Evolutionary conservation across 53 echinoderm and acorn worm genomes (phyloP), one percentile per base, ranked within the genome.

Genomic region (Crossaster papposus): DNA sequence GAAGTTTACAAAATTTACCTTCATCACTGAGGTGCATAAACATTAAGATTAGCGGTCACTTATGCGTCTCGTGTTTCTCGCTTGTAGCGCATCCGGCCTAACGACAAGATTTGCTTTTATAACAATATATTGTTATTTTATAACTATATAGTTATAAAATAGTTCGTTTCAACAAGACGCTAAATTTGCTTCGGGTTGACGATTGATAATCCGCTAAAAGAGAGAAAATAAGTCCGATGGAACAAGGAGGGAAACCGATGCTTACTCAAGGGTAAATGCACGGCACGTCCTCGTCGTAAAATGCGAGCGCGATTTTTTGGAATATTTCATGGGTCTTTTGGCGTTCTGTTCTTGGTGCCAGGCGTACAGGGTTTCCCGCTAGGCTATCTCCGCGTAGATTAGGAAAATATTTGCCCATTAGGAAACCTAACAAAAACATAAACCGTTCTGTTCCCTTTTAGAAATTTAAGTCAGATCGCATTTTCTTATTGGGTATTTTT

Each of bases 231-330:
- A 14, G 2, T 11, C 50, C 28, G n/a, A 13, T 10, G 13, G n/a
- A 44, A 78, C 28, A 17, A 78, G 26, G 34, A 51, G 51, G 78
- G 78, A 78, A 50, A 78, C 34, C 51, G 73, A 85, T 65, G 85
- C 73, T 31, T 14, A 33, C 51, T 51, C 26, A 23, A 12, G 51
- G 50, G 23, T 51, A 78, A n/a, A 78, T 78, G 12, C 75, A 36
- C 51, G 78, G 17, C 12, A 17, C 17, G 58, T n/a, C 14, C 31
- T 52, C 70, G 37, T 58, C n/a, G 18, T 17, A 71, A 85, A n/a
- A 85, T 72, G 51, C 72, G 73, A 85, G 72, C 53, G 73, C 32
- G 72, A 28, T 72, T 85, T 50, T 51, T 78, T 50, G 51, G 50
- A 51, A 78, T 74, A 54, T 54, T 85, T 85, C 74, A 85, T 85